A percentile compares a stretch with the other conserved stretches of the same genome.
These are phyloP conservation scores for Anolis carolinensis DNA, from an alignment of 2,113 vertebrate genomes.

Conservation along the genomic window DNA sequence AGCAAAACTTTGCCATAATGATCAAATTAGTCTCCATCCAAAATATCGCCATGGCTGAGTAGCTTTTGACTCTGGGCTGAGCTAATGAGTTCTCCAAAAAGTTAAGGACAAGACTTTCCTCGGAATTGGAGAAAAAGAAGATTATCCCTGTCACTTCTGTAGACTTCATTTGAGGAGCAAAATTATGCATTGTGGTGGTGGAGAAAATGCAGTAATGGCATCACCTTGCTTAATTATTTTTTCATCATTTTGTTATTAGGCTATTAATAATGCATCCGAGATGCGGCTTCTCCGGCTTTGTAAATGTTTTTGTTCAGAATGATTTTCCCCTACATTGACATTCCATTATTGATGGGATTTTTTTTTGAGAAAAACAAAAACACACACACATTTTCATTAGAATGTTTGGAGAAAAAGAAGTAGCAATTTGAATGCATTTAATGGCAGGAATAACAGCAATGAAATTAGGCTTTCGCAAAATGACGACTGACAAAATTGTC, in stretches of 20 bases:
- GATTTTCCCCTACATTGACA: conserved; percentile 41
- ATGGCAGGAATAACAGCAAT: background rate
- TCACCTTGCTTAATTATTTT: conserved; percentile 71
- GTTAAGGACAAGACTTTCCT: conserved; percentile 48
- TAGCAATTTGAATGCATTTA: conserved; percentile 24
- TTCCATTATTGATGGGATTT: conserved; percentile 41
- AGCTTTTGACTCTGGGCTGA: conserved; percentile 57
- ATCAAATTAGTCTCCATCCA: conserved; percentile 69
- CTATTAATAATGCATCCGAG: conserved; percentile 70
- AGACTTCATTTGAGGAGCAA: conserved; percentile 54
- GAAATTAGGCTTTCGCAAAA: background rate
- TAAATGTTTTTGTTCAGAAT: conserved; percentile 66
- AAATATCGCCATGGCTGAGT: conserved; percentile 57
- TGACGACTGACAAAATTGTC: background rate
- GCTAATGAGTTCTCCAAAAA: conserved; percentile 73
- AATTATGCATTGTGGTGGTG: conserved; percentile 47
- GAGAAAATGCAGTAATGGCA: conserved; percentile 48
- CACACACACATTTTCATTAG: conserved; percentile 31
- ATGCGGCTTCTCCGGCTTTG: conserved; percentile 54
- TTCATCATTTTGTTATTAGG: conserved; percentile 71
- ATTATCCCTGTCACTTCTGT: conserved; percentile 55
- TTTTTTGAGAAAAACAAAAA: conserved; percentile 41
- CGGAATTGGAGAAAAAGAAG: background rate
- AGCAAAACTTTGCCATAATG: conserved; percentile 65
- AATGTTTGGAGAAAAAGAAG: conserved; percentile 19